phyloP scores from a whole-genome alignment of 2,113 vertebrate species.

The Synodontis membranacea region DNA sequence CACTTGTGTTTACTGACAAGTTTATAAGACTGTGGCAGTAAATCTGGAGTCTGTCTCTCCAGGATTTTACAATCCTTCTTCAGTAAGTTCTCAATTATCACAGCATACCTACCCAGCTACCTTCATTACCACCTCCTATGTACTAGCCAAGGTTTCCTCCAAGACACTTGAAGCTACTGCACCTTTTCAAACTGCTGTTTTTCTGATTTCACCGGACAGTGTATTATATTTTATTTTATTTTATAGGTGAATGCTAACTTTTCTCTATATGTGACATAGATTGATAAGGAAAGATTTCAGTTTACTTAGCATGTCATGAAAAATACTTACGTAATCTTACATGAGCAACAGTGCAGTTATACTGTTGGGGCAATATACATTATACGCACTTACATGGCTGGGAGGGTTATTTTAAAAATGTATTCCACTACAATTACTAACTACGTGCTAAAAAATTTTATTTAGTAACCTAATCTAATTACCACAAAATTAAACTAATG shows the following conservation, averaged over 20 bases:
- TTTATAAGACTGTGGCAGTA: constrained; percentile 1
- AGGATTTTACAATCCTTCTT: neutral
- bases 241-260: no score
- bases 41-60: neutral
- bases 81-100: neutral
- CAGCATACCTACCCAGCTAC: no score
- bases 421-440: no score
- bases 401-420: no score
- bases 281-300: neutral
- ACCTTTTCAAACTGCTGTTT: neutral
- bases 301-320: neutral
- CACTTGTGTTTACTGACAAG: constrained; percentile 4
- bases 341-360: neutral
- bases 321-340: neutral
- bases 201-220: neutral
- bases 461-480: no score
- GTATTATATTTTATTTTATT: neutral
- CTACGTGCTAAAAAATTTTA: no score
- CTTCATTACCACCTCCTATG: neutral
- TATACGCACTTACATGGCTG: neutral
- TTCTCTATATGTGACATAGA: neutral
- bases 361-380: neutral
- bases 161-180: neutral
- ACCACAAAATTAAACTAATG: no score
- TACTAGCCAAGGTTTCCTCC: neutral